Evolutionary conservation across 2,888 invertebrate genomes (phyloP), one percentile per base, ranked within the genome.

Genomic region (Caenorhabditis sp.): DNA sequence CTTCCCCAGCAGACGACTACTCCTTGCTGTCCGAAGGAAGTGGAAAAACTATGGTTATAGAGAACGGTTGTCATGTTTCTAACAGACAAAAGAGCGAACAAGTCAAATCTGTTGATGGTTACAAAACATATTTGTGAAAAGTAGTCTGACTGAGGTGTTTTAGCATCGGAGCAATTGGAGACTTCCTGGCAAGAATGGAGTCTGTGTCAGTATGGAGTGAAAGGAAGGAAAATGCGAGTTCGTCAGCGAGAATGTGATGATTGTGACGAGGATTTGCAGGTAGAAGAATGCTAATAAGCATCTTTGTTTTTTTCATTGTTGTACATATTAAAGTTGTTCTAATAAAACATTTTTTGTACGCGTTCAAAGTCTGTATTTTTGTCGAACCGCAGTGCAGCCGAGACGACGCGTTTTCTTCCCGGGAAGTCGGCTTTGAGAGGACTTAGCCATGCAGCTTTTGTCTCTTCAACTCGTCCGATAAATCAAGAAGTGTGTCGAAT

Each of bases 221-320:
- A 74, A 28, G 78, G 78, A 69, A 40, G 83, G 61, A 74, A 69
- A 62, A 76, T 86, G 70, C 77, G 87, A 55, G 87, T 87, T 26
- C 80, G 87, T 8, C 83, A 83, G 37, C 67, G 87, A 2, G 87
- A 87, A n/a, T 86, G 85, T 22, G 82, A 83, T n/a, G 76, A 83
- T 61, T 87, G 87, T 44, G 86, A 82, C 0, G 74, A 85, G 58
- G 84, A 87, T 64, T 69, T 87, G 51, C 85, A 87, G 70, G 71
- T 85, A 9, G 83, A 86, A 56, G 71, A 71, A 2, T 87, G 87
- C 56, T 82, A 37, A 79, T 70, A 18, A 13, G 5, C 15, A 40
- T 32, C 8, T n/a, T 18, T 58, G 1, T n/a, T 65, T 5, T 74
- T 56, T 67, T 35, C 44, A 56, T 22, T 37, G 20, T 11, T 47